phyloP scores from a whole-genome alignment of 2,113 vertebrate genomes.

The Carettochelys insculpta region DNA sequence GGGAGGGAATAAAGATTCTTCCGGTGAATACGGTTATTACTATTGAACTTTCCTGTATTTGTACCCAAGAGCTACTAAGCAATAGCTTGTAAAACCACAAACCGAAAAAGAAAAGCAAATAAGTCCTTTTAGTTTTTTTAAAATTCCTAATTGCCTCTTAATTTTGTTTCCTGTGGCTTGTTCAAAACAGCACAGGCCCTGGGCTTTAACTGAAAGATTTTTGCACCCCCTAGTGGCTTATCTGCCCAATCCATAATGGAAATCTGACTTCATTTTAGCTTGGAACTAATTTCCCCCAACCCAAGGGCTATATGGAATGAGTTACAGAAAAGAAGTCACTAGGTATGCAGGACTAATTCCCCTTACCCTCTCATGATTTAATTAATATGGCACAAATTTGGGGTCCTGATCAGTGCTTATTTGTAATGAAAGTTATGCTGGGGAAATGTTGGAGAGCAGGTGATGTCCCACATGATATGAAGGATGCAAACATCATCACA shows the following conservation, averaged over 20 bases:
- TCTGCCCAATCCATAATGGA: neutral
- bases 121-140: neutral
- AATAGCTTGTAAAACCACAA: neutral
- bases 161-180: neutral
- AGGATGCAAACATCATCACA: too few relatives aligned
- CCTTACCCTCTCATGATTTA: neutral
- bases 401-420: neutral
- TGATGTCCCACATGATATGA: too few relatives aligned
- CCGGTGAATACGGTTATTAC: neutral
- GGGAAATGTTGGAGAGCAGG: too few relatives aligned
- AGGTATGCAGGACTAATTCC: neutral
- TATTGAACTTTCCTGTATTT: neutral
- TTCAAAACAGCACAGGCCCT: neutral
- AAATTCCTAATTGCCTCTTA: neutral
- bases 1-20: neutral
- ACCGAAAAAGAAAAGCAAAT: neutral
- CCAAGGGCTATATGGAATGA: neutral
- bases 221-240: neutral
- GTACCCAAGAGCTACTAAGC: neutral
- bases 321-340: neutral
- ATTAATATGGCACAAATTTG: neutral
- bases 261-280: neutral
- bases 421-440: neutral
- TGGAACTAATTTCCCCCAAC: neutral
- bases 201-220: neutral